Conservation (phyloP, 2,113 vertebrate genomes). For the Phyllostomus hastatus region DNA sequence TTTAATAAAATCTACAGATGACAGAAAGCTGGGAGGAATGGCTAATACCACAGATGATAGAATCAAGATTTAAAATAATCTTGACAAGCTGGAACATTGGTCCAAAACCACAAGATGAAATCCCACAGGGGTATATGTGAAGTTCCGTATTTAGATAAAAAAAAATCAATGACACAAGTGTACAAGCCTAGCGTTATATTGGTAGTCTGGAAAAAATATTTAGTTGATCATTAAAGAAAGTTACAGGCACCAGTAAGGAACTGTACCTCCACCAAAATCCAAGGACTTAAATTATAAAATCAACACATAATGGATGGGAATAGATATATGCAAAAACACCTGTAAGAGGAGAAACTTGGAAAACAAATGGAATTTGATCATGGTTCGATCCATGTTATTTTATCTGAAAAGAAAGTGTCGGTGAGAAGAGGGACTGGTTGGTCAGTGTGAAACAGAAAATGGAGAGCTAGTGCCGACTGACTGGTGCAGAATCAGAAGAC, state of each 20-base stretch:
- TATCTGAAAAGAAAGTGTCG: neutral
- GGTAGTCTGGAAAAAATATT: slow-evolving; percentile 1
- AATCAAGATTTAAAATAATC: slow-evolving; percentile 21
- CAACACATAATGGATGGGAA: neutral
- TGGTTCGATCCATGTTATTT: neutral
- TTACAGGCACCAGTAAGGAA: neutral
- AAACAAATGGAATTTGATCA: neutral
- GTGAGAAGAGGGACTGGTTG: neutral
- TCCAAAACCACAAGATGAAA: slow-evolving; percentile 4
- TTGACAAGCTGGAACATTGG: neutral
- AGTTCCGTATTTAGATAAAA: neutral
- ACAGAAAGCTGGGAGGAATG: slow-evolving; percentile 24
- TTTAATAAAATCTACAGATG: slow-evolving; percentile 11
- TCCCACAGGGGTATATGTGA: neutral
- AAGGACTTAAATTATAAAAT: neutral
- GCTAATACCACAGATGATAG: neutral
- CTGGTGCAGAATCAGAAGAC: neutral
- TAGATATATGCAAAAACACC: neutral
- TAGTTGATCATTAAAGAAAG: neutral
- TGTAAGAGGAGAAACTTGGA: neutral
- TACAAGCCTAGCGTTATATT: neutral
- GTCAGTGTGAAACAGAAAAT: neutral
- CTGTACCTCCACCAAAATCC: neutral
- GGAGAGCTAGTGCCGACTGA: neutral
- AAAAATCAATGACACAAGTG: neutral